phyloP scores from a whole-genome alignment of 2,888 invertebrate species.

The Palloptera scutellata region DNA sequence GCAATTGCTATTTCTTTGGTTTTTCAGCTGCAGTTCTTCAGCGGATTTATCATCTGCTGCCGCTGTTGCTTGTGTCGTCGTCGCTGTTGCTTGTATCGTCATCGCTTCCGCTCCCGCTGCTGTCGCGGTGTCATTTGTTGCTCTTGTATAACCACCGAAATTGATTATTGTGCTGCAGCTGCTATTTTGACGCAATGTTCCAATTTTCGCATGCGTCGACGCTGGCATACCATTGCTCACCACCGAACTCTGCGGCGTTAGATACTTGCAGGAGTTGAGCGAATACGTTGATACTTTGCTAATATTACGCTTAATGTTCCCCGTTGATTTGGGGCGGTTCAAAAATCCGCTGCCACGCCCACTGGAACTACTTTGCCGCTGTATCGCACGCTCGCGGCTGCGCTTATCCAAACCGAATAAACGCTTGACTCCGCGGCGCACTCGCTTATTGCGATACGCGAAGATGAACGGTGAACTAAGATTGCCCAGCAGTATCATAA shows the following conservation, averaged over 20 bases:
- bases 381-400: conserved; percentile 50
- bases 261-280: conserved; percentile 59
- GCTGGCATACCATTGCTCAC: conserved; percentile 41
- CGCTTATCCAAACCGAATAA: conserved; percentile 58
- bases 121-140: conserved; percentile 5
- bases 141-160: conserved; percentile 34
- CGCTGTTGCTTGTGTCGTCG: conserved; percentile 32
- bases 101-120: not conserved
- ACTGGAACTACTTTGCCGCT: conserved; percentile 57
- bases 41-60: conserved; percentile 42
- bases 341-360: conserved; percentile 48
- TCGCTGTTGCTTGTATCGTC: not conserved
- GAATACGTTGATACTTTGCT: conserved; percentile 63
- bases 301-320: conserved; percentile 59
- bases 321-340: conserved; percentile 41
- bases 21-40: conserved; percentile 28
- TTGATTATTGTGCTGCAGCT: conserved; percentile 59
- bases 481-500: conserved; percentile 63
- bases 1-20: conserved; percentile 11
- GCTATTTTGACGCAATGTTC: conserved; percentile 50
- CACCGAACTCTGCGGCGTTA: conserved; percentile 58
- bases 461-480: conserved; percentile 64
- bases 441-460: conserved; percentile 64
- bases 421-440: conserved; percentile 62
- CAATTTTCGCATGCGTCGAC: conserved; percentile 10